A percentile compares a stretch with the other conserved stretches of the same genome.
These are phyloP conservation scores for Tylochromis polylepis DNA, from an alignment of 2,113 vertebrate species.

Conservation along the genomic window DNA sequence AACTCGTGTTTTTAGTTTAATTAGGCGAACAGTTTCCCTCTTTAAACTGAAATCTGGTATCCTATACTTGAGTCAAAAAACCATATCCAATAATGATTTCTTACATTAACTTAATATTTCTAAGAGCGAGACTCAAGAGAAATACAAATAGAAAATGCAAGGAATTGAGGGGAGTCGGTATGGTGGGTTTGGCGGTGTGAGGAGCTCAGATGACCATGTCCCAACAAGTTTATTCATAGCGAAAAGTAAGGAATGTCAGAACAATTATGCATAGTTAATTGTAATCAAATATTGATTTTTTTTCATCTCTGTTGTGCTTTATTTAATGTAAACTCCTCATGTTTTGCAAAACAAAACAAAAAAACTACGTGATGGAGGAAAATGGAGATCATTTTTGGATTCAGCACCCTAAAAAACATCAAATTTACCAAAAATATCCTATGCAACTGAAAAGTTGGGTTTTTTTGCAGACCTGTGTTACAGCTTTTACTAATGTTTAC, in stretches of 20 bases:
- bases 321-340: not conserved
- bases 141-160: too few species aligned
- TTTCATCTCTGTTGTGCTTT: not conserved
- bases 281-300: not conserved
- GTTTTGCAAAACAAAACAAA: not conserved
- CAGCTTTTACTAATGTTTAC: not conserved
- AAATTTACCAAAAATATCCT: not conserved
- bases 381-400: not conserved
- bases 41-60: too few species aligned
- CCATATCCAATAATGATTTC: too few species aligned
- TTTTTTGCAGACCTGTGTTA: not conserved
- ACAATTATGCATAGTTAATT: not conserved
- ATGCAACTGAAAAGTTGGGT: not conserved
- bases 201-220: not conserved
- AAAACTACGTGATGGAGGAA: not conserved
- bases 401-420: not conserved
- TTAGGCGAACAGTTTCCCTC: too few species aligned
- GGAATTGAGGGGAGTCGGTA: not conserved
- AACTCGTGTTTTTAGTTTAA: too few species aligned
- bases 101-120: too few species aligned
- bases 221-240: not conserved
- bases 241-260: not conserved
- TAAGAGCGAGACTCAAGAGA: too few species aligned
- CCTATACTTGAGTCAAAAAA: too few species aligned
- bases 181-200: not conserved